Evolutionary conservation across 1,140 invertebrate species (phyloP), one percentile per base, ranked within the genome.

Genomic region (Drosophila rhopaloa): DNA sequence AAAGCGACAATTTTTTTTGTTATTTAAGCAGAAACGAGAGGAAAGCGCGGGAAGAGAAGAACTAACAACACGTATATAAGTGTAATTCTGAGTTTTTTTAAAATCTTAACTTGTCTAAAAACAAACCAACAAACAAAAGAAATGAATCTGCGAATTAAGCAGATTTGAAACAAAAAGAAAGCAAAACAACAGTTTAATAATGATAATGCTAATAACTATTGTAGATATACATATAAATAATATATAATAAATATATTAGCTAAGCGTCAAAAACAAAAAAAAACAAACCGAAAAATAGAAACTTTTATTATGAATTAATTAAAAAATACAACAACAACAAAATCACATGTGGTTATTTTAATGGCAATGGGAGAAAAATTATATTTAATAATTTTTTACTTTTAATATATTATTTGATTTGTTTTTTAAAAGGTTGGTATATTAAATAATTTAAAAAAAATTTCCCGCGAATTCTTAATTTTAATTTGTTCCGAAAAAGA

Each of bases 201-300:
- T 76, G 76, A 79, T 79, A 79, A 79, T 82, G 81, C 85, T 88
- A 89, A 83, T 88, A 88, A 82, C 79, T 88, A 88, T 46, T 88
- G 84, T 88, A 88, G 83, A 88, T 88, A 88, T 88, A 88, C 83
- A 88, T 88, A 82, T 86, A 77, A 88, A 82, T 81, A 66, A 80
- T 76, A 81, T 76, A 76, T 61, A 61, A 76, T 79, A 79, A 72
- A 88, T 88, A 86, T 86, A 86, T 86, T 88, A 88, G 84, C 79
- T 88, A 88, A 88, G 83, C 84, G 72, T 83, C 70, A 38, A 88
- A 61, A 70, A 62, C 2, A 41, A 50, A 62, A 62, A 66, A 68
- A 47, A 70, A 70, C 59, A 48, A 70, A 88, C 63, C 79, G 83
- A 86, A 83, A 86, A 88, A 88, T 88, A 88, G 85, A 89, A 88